Evolutionary conservation across 2,797 vertebrate genomes (phyloP).

Genomic region (Scyliorhinus canicula): DNA sequence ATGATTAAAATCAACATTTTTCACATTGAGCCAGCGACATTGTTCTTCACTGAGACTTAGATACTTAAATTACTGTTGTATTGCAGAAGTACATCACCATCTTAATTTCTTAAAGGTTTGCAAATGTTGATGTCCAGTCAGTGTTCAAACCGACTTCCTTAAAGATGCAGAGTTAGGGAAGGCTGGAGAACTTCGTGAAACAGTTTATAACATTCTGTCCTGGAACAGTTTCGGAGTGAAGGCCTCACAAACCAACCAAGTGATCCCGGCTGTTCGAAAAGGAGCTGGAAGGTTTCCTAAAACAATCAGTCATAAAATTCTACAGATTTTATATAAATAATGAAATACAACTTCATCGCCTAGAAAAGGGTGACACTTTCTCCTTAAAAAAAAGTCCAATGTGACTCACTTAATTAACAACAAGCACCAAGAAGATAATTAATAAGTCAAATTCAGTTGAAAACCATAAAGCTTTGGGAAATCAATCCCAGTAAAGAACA

Average conservation of each 20-base stretch:
- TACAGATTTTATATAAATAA: background rate
- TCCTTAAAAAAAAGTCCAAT: background rate
- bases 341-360: background rate
- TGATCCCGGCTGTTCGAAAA: background rate
- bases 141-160: background rate
- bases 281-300: background rate
- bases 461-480: background rate
- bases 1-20: background rate
- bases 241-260: background rate
- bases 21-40: background rate
- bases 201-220: background rate
- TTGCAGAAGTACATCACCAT: background rate
- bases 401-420: background rate
- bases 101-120: background rate
- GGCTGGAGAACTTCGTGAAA: background rate
- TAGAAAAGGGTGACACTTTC: slow-evolving; percentile 11
- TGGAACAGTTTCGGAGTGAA: background rate
- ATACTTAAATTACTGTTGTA: background rate
- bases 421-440: slow-evolving; percentile 27
- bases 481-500: slow-evolving; percentile 11
- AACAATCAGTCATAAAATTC: background rate
- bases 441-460: slow-evolving; percentile 3
- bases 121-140: background rate
- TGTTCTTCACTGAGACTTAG: background rate
- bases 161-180: background rate